Percentiles rank a stretch among this genome's conserved stretches.
Evolutionary conservation across 2,797 vertebrate genomes (phyloP).

Genomic region (Poecilia gillii): DNA sequence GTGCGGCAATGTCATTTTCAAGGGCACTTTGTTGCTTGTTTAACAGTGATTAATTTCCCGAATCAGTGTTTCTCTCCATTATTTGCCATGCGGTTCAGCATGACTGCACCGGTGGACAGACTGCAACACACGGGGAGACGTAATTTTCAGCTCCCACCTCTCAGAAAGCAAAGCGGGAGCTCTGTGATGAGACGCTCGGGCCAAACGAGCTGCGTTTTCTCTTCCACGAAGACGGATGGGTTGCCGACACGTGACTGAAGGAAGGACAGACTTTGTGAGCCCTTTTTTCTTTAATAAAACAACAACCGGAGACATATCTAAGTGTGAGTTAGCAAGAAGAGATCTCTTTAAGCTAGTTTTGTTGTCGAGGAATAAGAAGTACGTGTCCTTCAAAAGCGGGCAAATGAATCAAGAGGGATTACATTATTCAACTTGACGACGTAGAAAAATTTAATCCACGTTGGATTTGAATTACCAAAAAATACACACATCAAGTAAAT

Average conservation of each 20-base stretch:
- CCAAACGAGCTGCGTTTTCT: slow-evolving; percentile 56
- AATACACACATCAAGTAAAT: neutral
- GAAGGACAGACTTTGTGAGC: slow-evolving; percentile 28
- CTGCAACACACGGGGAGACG: slow-evolving; percentile 66
- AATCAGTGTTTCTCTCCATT: slow-evolving; percentile 58
- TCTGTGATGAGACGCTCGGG: slow-evolving; percentile 41
- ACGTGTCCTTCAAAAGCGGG: neutral
- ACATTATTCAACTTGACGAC: neutral
- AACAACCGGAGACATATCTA: neutral
- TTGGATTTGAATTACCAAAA: neutral
- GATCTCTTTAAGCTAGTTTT: neutral
- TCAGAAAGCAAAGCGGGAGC: slow-evolving; percentile 54
- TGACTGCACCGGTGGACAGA: slow-evolving; percentile 65
- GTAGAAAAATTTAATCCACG: neutral
- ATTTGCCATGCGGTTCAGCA: slow-evolving; percentile 55
- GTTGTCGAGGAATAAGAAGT: neutral
- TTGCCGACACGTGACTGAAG: slow-evolving; percentile 36
- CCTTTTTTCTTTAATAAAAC: slow-evolving; percentile 13
- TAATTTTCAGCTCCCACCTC: slow-evolving; percentile 58
- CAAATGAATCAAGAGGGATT: neutral
- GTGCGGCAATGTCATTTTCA: slow-evolving; percentile 65
- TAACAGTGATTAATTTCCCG: slow-evolving; percentile 74
- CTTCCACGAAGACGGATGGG: slow-evolving; percentile 31
- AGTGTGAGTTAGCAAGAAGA: neutral
- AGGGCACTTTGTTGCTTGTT: slow-evolving; percentile 64